A percentile compares a stretch with the other conserved stretches of the same genome.
Evolutionary conservation across 2,888 invertebrate species (phyloP).

Genomic region (Meliscaeva auricollis): DNA sequence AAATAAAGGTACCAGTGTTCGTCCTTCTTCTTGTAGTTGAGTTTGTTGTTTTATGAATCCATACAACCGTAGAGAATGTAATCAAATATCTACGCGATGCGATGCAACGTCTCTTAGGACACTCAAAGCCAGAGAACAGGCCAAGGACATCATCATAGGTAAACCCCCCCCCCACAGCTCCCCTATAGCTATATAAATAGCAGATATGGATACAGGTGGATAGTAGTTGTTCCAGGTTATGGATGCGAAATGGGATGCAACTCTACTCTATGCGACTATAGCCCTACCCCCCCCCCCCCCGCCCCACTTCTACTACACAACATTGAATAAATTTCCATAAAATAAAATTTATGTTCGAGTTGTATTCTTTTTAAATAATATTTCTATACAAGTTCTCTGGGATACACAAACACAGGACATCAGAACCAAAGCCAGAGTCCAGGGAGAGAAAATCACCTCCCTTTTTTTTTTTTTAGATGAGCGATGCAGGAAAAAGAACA

Average conservation of each 20-base stretch:
- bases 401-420: slow-evolving; percentile 25
- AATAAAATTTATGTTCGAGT: slow-evolving; percentile 67
- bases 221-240: slow-evolving; percentile 23
- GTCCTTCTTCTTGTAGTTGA: slow-evolving; percentile 49
- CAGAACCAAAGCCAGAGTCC: not conserved
- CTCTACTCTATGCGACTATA: too few relatives aligned
- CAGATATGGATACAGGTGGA: not conserved
- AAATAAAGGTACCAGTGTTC: slow-evolving; percentile 16
- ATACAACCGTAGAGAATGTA: slow-evolving; percentile 69
- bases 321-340: slow-evolving; percentile 76
- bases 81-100: slow-evolving; percentile 74
- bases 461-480: slow-evolving; percentile 36
- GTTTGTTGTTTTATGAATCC: slow-evolving; percentile 74
- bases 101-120: slow-evolving; percentile 50
- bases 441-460: not conserved
- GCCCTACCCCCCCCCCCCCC: too few relatives aligned
- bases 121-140: slow-evolving; percentile 15
- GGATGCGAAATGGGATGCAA: slow-evolving; percentile 10
- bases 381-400: slow-evolving; percentile 40
- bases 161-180: not conserved
- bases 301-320: slow-evolving; percentile 4
- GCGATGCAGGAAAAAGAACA: slow-evolving; percentile 64
- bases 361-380: slow-evolving; percentile 68
- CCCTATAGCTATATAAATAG: not conserved
- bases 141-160: slow-evolving; percentile 37